Conservation (phyloP, 2,113 vertebrate genomes). For the Corvus cornix region DNA sequence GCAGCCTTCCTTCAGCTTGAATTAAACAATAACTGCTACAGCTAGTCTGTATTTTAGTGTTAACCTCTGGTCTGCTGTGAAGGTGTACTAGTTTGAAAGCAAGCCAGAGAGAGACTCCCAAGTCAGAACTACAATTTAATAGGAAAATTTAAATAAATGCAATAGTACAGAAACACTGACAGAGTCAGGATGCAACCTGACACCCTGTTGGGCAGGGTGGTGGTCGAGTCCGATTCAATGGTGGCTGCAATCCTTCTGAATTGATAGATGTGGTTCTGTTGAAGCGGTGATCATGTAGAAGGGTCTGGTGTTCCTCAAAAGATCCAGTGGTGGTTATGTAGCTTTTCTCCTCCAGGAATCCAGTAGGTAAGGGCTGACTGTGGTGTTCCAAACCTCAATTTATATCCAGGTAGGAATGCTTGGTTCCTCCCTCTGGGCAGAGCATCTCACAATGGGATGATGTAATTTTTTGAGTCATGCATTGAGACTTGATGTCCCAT, state of each 20-base stretch:
- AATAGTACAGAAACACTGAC: background rate
- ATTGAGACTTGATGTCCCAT: background rate
- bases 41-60: background rate
- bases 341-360: background rate
- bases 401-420: background rate
- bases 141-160: background rate
- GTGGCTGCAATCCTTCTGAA: background rate
- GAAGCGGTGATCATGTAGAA: background rate
- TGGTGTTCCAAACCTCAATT: background rate
- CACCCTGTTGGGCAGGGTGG: background rate
- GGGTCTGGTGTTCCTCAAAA: background rate
- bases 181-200: background rate
- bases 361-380: background rate
- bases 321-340: background rate
- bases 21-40: background rate
- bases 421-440: background rate
- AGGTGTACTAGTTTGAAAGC: background rate
- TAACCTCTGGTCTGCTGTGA: background rate
- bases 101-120: background rate
- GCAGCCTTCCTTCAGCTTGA: slow-evolving; percentile 9
- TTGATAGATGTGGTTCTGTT: background rate
- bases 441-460: background rate
- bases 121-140: background rate
- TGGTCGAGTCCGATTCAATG: background rate
- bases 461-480: background rate